phyloP scores from a whole-genome alignment of 23 tunicate genomes.

The Halocynthia aurantium region DNA sequence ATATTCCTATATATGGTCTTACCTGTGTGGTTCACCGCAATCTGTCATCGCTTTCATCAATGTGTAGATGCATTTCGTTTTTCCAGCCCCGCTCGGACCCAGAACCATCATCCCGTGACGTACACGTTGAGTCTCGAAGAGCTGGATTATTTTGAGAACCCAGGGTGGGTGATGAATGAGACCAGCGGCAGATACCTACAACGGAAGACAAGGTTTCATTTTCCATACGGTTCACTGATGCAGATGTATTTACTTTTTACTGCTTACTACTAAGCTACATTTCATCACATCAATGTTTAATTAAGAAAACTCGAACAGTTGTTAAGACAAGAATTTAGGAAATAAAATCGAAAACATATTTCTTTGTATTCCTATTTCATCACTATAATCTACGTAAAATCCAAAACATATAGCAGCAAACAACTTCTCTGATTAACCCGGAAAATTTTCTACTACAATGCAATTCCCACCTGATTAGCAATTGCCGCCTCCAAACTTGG shows the following conservation, averaged over 20 bases:
- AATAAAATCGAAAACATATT: too few species aligned
- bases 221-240: too few species aligned
- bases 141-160: conserved; percentile 66
- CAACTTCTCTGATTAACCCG: too few species aligned
- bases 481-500: conserved; percentile 84
- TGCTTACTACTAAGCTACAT: too few species aligned
- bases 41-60: conserved; percentile 88
- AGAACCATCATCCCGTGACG: conserved; percentile 94
- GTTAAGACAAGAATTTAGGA: too few species aligned
- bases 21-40: conserved; percentile 74
- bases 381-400: too few species aligned
- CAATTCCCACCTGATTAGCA: conserved; percentile 41
- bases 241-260: too few species aligned
- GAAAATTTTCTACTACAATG: background rate
- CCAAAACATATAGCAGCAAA: too few species aligned
- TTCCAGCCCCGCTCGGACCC: conserved; percentile 87
- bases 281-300: too few species aligned
- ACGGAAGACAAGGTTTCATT: background rate
- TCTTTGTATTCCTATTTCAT: too few species aligned
- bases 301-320: too few species aligned
- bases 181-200: conserved; percentile 45
- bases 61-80: conserved; percentile 72
- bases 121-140: conserved; percentile 83
- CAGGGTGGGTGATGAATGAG: conserved; percentile 61
- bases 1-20: background rate